Evolutionary conservation across 1,140 invertebrate species (phyloP), one percentile per base, ranked within the genome.

Genomic region (Drosophila sproati): DNA sequence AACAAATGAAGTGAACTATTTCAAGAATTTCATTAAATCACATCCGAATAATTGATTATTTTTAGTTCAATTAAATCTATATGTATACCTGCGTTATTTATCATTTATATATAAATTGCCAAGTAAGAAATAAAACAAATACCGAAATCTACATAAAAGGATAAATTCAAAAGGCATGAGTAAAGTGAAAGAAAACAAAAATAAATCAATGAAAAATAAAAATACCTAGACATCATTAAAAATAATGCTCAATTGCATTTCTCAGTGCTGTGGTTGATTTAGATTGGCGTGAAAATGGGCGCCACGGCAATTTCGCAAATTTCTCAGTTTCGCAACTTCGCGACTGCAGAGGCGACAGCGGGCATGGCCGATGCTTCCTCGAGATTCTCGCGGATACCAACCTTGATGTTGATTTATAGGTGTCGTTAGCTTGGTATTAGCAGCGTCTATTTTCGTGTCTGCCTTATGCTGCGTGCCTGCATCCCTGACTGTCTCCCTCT

Each of bases 351-450:
- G 57, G n/a, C 50, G 55, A 31, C 10, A 5, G 54, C 28, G 52
- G 39, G 66, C n/a, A 32, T 37, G n/a, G 8, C 2, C 59, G 64
- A 64, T 48, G 80, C 85, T 89, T 89, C 85, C 85, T 89, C 86
- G 69, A 88, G 74, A 68, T 50, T 70, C 71, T 69, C 74, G 80
- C 77, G 85, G 75, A 85, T 83, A 86, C 78, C 83, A 91, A 91
- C 90, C 90, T 91, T 91, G 90, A 91, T 91, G 90, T 91, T 91
- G 90, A 91, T 91, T 91, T 80, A 91, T 91, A 85, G 74, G 64
- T 90, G 88, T 69, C 81, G 82, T 64, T 79, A 20, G 20, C 20
- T 20, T 20, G 20, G 68, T 78, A 70, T 66, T 72, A 63, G 72
- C 63, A 60, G 55, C 73, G 37, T 78, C 87, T 91, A 87, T 91